A percentile compares a stretch with the other conserved stretches of the same genome.
phyloP scores from a whole-genome alignment of 2,888 invertebrate genomes.

The Lithophane leautieri region DNA sequence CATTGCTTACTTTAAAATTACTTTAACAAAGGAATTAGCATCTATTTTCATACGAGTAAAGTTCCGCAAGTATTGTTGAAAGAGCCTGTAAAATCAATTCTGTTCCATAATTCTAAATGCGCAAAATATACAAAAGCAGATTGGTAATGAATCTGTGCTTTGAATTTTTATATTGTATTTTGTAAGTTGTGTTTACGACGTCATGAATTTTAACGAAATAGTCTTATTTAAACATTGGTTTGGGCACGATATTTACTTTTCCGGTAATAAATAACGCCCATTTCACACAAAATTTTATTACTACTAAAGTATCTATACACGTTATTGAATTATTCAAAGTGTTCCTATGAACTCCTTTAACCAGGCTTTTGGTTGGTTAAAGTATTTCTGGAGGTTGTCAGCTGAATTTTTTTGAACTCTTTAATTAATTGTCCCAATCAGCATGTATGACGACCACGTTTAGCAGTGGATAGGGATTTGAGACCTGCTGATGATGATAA shows the following conservation, averaged over 20 bases:
- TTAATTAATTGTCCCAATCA: not conserved
- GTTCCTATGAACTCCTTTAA: too few species aligned
- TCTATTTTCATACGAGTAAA: constrained; percentile 32
- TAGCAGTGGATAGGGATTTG: not conserved
- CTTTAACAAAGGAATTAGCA: constrained; percentile 55
- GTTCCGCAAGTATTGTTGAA: constrained; percentile 43
- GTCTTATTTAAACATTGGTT: not conserved
- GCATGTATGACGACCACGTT: too few species aligned
- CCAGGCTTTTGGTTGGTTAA: too few species aligned
- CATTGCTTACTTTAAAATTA: constrained; percentile 61
- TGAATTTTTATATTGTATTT: constrained; percentile 29
- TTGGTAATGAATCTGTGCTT: constrained; percentile 28
- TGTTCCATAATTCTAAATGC: constrained; percentile 28
- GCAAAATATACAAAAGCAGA: constrained; percentile 39
- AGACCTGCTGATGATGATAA: not conserved
- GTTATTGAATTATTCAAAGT: too few species aligned
- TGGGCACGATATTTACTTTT: not conserved
- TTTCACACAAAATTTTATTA: not conserved
- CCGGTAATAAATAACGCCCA: not conserved
- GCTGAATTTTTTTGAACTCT: not conserved
- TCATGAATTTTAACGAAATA: constrained; percentile 15
- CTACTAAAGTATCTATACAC: too few species aligned
- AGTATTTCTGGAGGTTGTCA: not conserved
- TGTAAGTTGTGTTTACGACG: too few species aligned
- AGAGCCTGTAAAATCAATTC: constrained; percentile 29